A percentile compares a stretch with the other conserved stretches of the same genome.
phyloP scores from a whole-genome alignment of 2,888 invertebrate species.

The Amiota communis region DNA sequence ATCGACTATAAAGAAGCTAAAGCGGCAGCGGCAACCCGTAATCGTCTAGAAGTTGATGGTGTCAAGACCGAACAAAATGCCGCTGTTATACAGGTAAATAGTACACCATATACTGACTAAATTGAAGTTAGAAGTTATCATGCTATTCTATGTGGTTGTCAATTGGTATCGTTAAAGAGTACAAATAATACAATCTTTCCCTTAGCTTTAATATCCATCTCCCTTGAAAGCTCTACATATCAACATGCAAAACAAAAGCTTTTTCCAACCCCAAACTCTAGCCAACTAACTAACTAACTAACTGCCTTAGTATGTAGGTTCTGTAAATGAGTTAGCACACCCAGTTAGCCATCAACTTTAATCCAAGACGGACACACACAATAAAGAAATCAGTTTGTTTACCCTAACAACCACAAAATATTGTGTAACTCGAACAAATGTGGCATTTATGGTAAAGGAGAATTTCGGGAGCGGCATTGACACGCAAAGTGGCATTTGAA shows the following conservation, averaged over 20 bases:
- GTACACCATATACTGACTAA: background rate
- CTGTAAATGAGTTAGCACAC: background rate
- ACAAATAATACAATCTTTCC: background rate
- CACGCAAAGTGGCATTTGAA: conserved; percentile 14
- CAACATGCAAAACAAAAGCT: conserved; percentile 8
- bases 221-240: conserved; percentile 32
- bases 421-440: background rate
- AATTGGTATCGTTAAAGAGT: background rate
- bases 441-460: background rate
- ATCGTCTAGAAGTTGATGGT: conserved; percentile 87
- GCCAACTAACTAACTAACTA: no score
- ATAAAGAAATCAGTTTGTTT: conserved; percentile 26
- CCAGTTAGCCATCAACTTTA: conserved; percentile 18
- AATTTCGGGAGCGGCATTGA: background rate
- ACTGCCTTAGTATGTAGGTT: no score
- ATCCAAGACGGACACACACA: background rate
- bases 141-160: conserved; percentile 35
- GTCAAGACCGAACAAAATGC: conserved; percentile 89
- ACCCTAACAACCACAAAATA: conserved; percentile 31
- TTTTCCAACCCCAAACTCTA: no score
- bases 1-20: conserved; percentile 86
- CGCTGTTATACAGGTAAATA: conserved; percentile 84
- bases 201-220: background rate
- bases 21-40: conserved; percentile 84
- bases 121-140: conserved; percentile 30